Percentiles rank a stretch among this genome's conserved stretches.
Evolutionary conservation across 2,797 vertebrate genomes (phyloP).

Genomic region (Trachops cirrhosus): DNA sequence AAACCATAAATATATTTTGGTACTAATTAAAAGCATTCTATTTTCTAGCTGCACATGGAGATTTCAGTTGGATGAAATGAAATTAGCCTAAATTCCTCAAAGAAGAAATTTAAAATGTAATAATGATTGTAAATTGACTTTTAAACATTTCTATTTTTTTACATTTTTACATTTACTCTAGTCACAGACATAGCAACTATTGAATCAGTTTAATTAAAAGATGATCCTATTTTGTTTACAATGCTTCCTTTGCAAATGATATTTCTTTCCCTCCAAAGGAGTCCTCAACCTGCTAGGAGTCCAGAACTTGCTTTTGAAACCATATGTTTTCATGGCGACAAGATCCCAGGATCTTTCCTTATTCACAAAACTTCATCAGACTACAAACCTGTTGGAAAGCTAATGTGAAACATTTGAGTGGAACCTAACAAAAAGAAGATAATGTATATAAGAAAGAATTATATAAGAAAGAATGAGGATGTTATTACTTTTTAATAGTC

Average conservation of each 20-base stretch:
- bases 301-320: neutral
- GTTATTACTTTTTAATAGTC: neutral
- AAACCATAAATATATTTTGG: neutral
- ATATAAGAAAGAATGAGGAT: neutral
- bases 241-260: neutral
- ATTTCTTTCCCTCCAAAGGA: neutral
- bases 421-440: neutral
- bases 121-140: too few relatives aligned
- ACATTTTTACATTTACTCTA: too few relatives aligned
- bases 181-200: neutral
- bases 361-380: neutral
- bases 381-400: neutral
- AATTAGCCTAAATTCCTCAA: neutral
- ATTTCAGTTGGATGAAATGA: conserved; percentile 27
- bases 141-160: too few relatives aligned
- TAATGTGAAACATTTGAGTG: neutral
- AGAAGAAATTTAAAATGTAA: conserved; percentile 5
- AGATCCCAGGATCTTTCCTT: neutral
- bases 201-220: neutral
- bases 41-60: neutral
- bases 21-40: neutral
- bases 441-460: neutral
- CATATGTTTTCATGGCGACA: neutral
- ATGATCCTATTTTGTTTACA: neutral
- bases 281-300: neutral